Conservation (phyloP, 2,797 vertebrate species). For the Euphonia xanthogaster region DNA sequence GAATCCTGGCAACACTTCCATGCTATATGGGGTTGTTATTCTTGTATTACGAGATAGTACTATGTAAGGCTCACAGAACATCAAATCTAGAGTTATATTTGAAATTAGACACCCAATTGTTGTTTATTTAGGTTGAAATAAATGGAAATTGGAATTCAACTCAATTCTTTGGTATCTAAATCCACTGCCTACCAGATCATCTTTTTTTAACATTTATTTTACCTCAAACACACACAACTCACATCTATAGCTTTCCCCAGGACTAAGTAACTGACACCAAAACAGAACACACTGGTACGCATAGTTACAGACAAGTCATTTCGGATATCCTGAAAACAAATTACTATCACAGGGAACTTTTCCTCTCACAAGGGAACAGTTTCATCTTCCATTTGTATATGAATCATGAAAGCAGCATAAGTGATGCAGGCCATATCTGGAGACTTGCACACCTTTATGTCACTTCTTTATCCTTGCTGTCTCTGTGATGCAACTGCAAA, state of each 20-base stretch:
- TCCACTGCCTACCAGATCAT: background rate
- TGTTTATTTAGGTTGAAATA: background rate
- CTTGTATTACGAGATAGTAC: background rate
- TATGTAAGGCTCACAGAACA: background rate
- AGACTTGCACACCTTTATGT: background rate
- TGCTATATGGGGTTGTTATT: background rate
- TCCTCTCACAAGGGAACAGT: background rate
- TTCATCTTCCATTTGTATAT: conserved; percentile 20
- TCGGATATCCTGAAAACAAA: conserved; percentile 26
- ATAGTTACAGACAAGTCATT: background rate
- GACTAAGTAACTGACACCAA: background rate
- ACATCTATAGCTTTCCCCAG: background rate
- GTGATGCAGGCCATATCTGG: background rate
- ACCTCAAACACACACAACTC: background rate
- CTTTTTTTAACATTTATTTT: background rate
- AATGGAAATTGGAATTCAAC: background rate
- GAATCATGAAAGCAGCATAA: background rate
- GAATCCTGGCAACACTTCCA: background rate
- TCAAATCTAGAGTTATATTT: background rate
- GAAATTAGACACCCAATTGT: background rate
- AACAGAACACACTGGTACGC: background rate
- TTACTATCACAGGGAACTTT: background rate
- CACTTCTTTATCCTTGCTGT: background rate
- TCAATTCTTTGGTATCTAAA: background rate
- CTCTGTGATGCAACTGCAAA: conserved; percentile 1